Evolutionary conservation across 2,888 invertebrate species (phyloP).

Genomic region (Calephelis perditalis): DNA sequence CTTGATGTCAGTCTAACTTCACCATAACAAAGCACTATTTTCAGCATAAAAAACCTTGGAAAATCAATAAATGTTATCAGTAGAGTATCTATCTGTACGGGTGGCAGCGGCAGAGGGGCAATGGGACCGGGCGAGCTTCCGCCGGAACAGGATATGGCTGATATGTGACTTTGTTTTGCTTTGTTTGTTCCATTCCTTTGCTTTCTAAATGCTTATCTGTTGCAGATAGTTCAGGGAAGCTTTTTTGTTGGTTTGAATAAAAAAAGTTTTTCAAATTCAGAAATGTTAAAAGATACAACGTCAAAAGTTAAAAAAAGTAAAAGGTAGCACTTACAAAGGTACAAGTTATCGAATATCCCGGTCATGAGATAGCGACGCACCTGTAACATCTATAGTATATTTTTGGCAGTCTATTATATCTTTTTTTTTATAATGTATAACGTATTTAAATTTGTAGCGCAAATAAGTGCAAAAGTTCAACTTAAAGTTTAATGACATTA

Average conservation of each 20-base stretch:
- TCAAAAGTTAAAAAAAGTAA: too few species aligned
- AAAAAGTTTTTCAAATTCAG: too few species aligned
- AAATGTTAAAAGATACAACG: too few species aligned
- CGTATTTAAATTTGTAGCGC: too few species aligned
- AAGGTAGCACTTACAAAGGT: too few species aligned
- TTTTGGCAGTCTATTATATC: too few species aligned
- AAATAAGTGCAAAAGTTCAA: too few species aligned
- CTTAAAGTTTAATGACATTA: too few species aligned
- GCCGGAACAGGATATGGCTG: slow-evolving; percentile 11
- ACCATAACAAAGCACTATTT: not conserved
- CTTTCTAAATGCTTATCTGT: slow-evolving; percentile 10
- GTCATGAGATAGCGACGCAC: too few species aligned
- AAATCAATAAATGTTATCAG: slow-evolving; percentile 9
- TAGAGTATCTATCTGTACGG: not conserved
- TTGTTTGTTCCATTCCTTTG: slow-evolving; percentile 11
- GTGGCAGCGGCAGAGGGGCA: not conserved
- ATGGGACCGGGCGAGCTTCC: not conserved
- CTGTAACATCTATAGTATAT: too few species aligned
- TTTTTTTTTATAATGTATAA: too few species aligned
- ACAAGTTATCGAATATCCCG: too few species aligned
- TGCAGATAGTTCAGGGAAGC: slow-evolving; percentile 2
- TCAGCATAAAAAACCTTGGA: not conserved
- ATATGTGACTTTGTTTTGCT: slow-evolving; percentile 13
- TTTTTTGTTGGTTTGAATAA: not conserved
- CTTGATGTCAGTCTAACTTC: not conserved